Conservation (phyloP, 2,888 invertebrate genomes). For the Polydrusus cervinus region DNA sequence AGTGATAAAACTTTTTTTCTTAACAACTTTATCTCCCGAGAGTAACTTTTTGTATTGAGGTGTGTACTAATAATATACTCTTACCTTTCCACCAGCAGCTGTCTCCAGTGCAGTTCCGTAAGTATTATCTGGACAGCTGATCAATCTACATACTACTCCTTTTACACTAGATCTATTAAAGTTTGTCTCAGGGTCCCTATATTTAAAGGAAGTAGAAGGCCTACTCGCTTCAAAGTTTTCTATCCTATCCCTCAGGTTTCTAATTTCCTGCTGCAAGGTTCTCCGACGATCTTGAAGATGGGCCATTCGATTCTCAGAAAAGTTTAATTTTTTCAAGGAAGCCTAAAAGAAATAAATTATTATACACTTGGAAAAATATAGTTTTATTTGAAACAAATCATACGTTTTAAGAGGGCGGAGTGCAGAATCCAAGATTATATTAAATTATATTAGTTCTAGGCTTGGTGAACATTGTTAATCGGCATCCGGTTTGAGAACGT, state of each 20-base stretch:
- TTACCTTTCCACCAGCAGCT: conserved; percentile 88
- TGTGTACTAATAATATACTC: conserved; percentile 54
- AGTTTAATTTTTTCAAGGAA: conserved; percentile 73
- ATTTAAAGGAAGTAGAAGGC: conserved; percentile 80
- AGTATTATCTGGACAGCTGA: conserved; percentile 81
- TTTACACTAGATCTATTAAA: conserved; percentile 80
- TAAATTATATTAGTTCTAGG: no score
- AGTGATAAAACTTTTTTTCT: no score
- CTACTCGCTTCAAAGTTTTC: conserved; percentile 76
- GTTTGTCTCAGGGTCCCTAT: conserved; percentile 84
- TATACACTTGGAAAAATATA: neutral
- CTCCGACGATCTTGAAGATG: conserved; percentile 73
- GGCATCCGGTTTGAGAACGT: no score
- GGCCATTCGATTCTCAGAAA: conserved; percentile 77
- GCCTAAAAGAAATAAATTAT: conserved; percentile 63
- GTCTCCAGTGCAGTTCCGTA: conserved; percentile 88
- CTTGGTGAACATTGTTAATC: no score
- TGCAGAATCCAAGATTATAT: no score
- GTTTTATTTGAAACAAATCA: no score
- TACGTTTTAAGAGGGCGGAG: no score
- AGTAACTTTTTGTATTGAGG: no score
- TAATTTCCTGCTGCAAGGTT: conserved; percentile 74
- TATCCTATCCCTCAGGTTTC: conserved; percentile 73
- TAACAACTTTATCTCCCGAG: no score
- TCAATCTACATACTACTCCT: conserved; percentile 87